These are phyloP conservation scores for Eretmocerus hayati DNA, from an alignment of 2,888 invertebrate genomes.

Conservation along the genomic window DNA sequence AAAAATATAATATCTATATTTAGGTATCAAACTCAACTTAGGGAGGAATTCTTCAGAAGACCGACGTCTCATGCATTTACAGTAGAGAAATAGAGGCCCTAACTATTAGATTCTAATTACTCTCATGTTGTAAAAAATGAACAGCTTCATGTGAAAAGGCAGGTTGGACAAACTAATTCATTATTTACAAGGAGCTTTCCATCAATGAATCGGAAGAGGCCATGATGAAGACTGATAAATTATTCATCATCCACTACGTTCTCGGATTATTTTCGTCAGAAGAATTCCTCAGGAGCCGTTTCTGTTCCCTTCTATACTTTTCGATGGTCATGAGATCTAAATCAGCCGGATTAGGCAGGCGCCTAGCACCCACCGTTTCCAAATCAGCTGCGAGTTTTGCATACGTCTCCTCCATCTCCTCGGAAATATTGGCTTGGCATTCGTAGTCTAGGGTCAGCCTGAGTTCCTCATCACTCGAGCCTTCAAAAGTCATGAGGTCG, in stretches of 20 bases:
- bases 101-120: no score
- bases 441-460: constrained; percentile 6
- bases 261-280: not conserved
- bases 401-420: constrained; percentile 44
- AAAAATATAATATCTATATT: no score
- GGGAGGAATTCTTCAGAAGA: no score
- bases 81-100: no score
- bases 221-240: not conserved
- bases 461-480: constrained; percentile 32
- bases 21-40: no score
- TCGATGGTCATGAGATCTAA: constrained; percentile 36
- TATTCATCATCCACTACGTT: constrained; percentile 1
- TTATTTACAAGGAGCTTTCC: not conserved
- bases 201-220: not conserved
- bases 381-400: constrained; percentile 41
- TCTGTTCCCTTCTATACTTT: constrained; percentile 41
- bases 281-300: constrained; percentile 20
- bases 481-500: constrained; percentile 36
- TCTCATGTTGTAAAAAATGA: no score
- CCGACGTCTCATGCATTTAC: no score
- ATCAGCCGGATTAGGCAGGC: constrained; percentile 29
- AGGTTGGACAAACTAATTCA: not conserved
- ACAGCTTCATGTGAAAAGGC: no score
- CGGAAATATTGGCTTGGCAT: constrained; percentile 38
- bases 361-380: constrained; percentile 33